Evolutionary conservation across 2,888 invertebrate genomes (phyloP), one percentile per base, ranked within the genome.

Genomic region (Amitus sp.): DNA sequence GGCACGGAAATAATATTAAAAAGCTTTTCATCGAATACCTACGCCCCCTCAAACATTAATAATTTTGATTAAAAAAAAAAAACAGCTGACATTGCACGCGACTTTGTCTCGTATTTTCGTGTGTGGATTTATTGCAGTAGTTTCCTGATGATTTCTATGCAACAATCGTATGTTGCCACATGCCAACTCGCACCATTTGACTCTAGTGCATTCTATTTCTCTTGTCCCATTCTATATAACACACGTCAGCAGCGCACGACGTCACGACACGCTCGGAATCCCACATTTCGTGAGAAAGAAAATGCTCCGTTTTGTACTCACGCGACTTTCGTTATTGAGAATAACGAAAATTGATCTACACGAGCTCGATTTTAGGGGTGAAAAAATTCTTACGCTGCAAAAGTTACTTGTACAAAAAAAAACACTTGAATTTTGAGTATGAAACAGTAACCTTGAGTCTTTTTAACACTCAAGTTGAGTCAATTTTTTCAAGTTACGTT

Each of bases 201-300:
- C 55, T 59, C 46, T 53, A 53, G 23, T 54, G 51, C 47, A 43
- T 50, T 59, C 48, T 47, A 19, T 43, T 19, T 52, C 46, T 47
- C 43, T 18, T 33, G 42, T 46, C 15, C 52, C 34, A 47, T n/a
- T n/a, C n/a, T n/a, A n/a, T n/a, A n/a, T 51, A 34, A 53, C 37
- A 57, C 60, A 54, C 58, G 59, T 62, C 57, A 63, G 53, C 55
- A 47, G 42, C 45, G 33, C 46, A 53, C 57, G 50, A 49, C 57
- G 47, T 61, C 57, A 66, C 69, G 71, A 72, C 69, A 69, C 71
- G 69, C 69, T 63, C 48, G 68, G 69, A 71, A 71, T 73, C 64
- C 58, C 62, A 47, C 64, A 59, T 60, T 62, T 62, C 58, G 65
- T 64, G 63, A 61, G 62, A 61, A 67, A 63, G 60, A 64, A 61